Base-by-base conservation (phyloP, 2,888 invertebrate genomes). In the Lutraria lutraria region DNA sequence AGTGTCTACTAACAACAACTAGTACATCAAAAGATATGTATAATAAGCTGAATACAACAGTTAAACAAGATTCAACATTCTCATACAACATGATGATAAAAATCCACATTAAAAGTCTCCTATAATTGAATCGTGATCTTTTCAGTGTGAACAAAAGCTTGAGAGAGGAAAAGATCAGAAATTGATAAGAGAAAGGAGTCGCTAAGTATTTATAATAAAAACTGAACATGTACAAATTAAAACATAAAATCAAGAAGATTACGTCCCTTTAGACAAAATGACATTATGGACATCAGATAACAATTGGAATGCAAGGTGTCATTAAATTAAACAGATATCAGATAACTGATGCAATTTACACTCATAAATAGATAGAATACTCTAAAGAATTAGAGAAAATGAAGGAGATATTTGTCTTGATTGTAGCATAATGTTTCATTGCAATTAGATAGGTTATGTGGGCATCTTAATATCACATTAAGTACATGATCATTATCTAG, bases 1-100 rank as follows among this genome's bases (percentile, higher is more conserved):
- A 83, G 72, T 25, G 31, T 79, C 21, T 34, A n/a, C 79, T 68
- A 68, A 68, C 63, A 56, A 68, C 63, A 68, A 68, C 25, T 68
- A 68, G n/a, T 68, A 68, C 25, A n/a, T 25, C 25, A 25, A 25
- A n/a, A 68, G 63, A 68, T 13, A 68, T 3, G n/a, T n/a, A 25
- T 25, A 68, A 68, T 68, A 68, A 68, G 25, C 25, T 10, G 8
- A 68, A 68, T 25, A 68, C 63, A 68, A 68, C 4, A 68, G 25
- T n/a, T 25, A 68, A 25, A 25, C 25, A 10, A 12, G 25, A 25
- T 25, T 43, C 0, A 68, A 68, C 63, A 10, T n/a, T 25, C n/a
- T n/a, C n/a, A n/a, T 25, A 10, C 12, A 25, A 68, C 63, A 68
- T 68, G 63, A 68, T 68, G 63, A 68, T 68, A 68, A 68, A 68